Percentiles rank a stretch among this genome's conserved stretches.
Conservation (phyloP, 2,113 vertebrate species). For the Aythya baeri region DNA sequence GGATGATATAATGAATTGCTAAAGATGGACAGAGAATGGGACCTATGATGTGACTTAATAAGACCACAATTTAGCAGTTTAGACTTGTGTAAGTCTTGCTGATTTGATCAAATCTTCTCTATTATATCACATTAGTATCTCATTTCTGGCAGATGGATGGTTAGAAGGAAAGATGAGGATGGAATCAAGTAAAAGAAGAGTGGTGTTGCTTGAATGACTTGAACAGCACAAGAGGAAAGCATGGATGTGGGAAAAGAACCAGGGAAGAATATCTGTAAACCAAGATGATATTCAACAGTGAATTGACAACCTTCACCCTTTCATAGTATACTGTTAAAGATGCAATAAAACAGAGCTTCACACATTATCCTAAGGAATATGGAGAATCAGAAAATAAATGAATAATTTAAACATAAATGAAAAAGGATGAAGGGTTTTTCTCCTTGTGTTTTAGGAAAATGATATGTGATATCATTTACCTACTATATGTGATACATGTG, state of each 20-base stretch:
- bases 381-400: conserved; percentile 53
- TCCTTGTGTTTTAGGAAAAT: not conserved
- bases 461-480: not conserved
- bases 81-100: not conserved
- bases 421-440: not conserved
- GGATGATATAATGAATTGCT: not conserved
- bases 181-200: not conserved
- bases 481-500: no score
- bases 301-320: conserved; percentile 8
- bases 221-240: not conserved
- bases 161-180: not conserved
- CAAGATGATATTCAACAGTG: not conserved
- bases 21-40: not conserved
- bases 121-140: not conserved
- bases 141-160: not conserved
- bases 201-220: not conserved
- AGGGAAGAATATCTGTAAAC: not conserved
- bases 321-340: not conserved
- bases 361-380: not conserved
- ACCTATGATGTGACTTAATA: not conserved
- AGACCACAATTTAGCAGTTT: not conserved
- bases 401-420: conserved; percentile 57
- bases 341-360: conserved; percentile 54
- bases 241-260: not conserved
- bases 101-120: not conserved